These are phyloP conservation scores for Nannoperca australis DNA, from an alignment of 2,797 vertebrate genomes.

Conservation along the genomic window DNA sequence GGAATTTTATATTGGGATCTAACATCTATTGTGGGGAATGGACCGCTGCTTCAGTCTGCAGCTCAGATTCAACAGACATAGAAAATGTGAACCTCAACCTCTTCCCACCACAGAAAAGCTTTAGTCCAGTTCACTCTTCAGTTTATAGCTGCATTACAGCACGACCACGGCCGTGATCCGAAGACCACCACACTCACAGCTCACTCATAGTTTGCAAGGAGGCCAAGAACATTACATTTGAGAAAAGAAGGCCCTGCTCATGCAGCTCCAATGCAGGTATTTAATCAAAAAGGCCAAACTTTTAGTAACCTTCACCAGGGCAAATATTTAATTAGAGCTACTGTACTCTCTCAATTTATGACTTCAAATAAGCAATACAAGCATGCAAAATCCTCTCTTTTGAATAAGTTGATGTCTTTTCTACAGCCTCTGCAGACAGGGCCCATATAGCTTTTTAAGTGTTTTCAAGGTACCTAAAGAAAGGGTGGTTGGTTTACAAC, in stretches of 20 bases:
- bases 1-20: slow-evolving; percentile 66
- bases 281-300: slow-evolving; percentile 20
- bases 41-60: slow-evolving; percentile 57
- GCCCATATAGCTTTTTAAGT: no score
- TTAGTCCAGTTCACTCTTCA: neutral
- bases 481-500: no score
- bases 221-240: slow-evolving; percentile 11
- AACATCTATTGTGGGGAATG: slow-evolving; percentile 55
- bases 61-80: slow-evolving; percentile 26
- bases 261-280: slow-evolving; percentile 22
- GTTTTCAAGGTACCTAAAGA: no score
- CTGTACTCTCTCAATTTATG: slow-evolving; percentile 4
- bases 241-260: slow-evolving; percentile 14
- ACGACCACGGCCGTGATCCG: neutral
- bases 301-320: slow-evolving; percentile 34
- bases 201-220: slow-evolving; percentile 9
- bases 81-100: slow-evolving; percentile 35
- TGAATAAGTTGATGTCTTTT: neutral
- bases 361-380: neutral
- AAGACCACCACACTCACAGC: neutral
- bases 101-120: slow-evolving; percentile 26
- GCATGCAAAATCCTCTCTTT: neutral
- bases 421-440: neutral
- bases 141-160: neutral
- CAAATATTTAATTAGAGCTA: slow-evolving; percentile 24